These are phyloP conservation scores for Melanchra persicariae DNA, from an alignment of 2,888 invertebrate species.

Conservation along the genomic window DNA sequence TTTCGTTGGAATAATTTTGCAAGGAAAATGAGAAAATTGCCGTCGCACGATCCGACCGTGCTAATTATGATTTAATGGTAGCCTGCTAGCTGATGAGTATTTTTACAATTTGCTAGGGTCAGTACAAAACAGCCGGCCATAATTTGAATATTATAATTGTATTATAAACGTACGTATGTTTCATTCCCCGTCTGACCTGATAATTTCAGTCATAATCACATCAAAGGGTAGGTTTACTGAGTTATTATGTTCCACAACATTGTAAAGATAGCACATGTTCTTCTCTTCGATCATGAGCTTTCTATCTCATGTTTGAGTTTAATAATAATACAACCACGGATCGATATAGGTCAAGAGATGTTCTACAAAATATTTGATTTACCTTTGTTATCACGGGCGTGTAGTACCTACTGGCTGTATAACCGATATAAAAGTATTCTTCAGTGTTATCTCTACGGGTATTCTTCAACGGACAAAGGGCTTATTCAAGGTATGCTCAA, in stretches of 20 bases:
- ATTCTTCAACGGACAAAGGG: slow-evolving; percentile 48
- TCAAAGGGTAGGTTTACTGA: background rate
- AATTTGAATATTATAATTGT: slow-evolving; percentile 20
- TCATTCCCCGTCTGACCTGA: background rate
- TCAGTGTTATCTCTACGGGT: slow-evolving; percentile 39
- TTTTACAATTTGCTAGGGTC: slow-evolving; percentile 58
- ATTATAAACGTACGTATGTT: background rate
- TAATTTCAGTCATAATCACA: background rate
- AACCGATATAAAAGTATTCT: slow-evolving; percentile 41
- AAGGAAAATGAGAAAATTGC: slow-evolving; percentile 68
- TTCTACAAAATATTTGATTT: slow-evolving; percentile 23
- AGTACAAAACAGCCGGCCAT: slow-evolving; percentile 32
- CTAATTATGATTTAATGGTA: slow-evolving; percentile 79
- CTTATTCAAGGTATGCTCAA: slow-evolving; percentile 56
- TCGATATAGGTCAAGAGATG: background rate
- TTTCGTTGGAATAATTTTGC: slow-evolving; percentile 60
- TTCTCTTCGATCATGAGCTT: background rate
- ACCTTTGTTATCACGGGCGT: slow-evolving; percentile 10
- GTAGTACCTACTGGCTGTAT: slow-evolving; percentile 7
- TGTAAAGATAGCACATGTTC: background rate
- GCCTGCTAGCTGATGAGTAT: slow-evolving; percentile 65
- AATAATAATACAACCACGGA: background rate
- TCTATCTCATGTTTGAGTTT: background rate
- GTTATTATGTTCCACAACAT: background rate
- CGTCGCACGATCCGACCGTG: slow-evolving; percentile 66